Percentiles rank a stretch among this genome's conserved stretches.
Evolutionary conservation across 1,140 invertebrate species (phyloP).

Genomic region (Callitettix versicolor): DNA sequence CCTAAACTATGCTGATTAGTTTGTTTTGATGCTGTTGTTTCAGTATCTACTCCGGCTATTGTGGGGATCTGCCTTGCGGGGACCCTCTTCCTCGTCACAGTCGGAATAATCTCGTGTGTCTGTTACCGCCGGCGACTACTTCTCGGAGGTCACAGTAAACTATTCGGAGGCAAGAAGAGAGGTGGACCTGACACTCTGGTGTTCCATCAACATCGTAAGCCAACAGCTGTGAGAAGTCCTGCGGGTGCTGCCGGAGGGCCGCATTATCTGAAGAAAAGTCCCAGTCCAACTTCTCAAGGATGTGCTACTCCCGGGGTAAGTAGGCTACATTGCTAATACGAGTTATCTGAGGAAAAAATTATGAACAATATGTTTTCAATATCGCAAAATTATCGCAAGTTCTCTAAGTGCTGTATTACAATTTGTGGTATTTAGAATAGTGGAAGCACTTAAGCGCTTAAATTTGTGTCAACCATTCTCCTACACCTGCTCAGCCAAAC

Average conservation of each 20-base stretch:
- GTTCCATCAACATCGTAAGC: slow-evolving; percentile 46
- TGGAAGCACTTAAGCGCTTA: no score
- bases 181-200: slow-evolving; percentile 38
- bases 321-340: slow-evolving; percentile 5
- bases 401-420: no score
- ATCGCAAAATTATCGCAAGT: no score
- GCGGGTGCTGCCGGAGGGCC: slow-evolving; percentile 48
- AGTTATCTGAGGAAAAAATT: not conserved
- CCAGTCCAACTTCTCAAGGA: slow-evolving; percentile 59
- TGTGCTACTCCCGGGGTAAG: slow-evolving; percentile 35
- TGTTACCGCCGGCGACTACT: slow-evolving; percentile 40
- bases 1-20: no score
- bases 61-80: slow-evolving; percentile 50
- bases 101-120: slow-evolving; percentile 46
- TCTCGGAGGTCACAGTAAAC: slow-evolving; percentile 26
- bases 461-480: no score
- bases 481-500: no score
- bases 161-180: slow-evolving; percentile 31
- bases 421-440: no score
- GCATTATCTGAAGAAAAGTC: slow-evolving; percentile 79
- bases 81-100: slow-evolving; percentile 41
- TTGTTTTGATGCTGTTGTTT: no score
- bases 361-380: no score
- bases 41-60: slow-evolving; percentile 49
- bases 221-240: slow-evolving; percentile 53